These are phyloP conservation scores for Aphaenogaster floridana DNA, from an alignment of 1,140 invertebrate genomes.

Conservation along the genomic window DNA sequence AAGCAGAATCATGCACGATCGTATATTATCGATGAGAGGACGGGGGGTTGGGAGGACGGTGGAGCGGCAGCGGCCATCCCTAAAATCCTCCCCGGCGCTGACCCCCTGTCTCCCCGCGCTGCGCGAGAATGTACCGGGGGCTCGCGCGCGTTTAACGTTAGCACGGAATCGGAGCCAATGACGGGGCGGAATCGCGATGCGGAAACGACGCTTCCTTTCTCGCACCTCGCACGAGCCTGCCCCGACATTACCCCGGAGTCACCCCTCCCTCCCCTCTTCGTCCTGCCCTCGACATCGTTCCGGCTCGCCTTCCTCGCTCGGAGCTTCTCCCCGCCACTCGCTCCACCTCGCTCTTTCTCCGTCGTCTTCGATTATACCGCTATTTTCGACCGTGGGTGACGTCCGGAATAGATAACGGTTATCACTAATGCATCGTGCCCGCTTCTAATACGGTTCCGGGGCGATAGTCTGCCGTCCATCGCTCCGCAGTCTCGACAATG, in stretches of 20 bases:
- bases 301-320: background rate
- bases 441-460: conserved; percentile 43
- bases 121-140: conserved; percentile 26
- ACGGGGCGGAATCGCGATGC: conserved; percentile 59
- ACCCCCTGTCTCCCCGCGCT: conserved; percentile 6
- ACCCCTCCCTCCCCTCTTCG: background rate
- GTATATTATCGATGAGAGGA: conserved; percentile 77
- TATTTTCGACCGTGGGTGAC: conserved; percentile 46
- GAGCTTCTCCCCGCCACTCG: background rate
- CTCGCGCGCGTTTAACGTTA: conserved; percentile 55
- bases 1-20: conserved; percentile 79
- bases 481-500: background rate
- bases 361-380: conserved; percentile 45
- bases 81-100: conserved; percentile 27
- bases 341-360: conserved; percentile 29
- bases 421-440: conserved; percentile 49
- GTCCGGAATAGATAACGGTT: conserved; percentile 62
- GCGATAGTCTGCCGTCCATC: conserved; percentile 6
- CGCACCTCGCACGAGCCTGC: conserved; percentile 51
- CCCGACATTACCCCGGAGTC: conserved; percentile 23
- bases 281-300: background rate
- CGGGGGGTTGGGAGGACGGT: conserved; percentile 16
- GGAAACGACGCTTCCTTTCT: conserved; percentile 64
- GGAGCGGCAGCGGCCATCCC: conserved; percentile 52
- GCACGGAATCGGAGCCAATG: conserved; percentile 62